Evolutionary conservation across 1,140 invertebrate genomes (phyloP).

Genomic region (Lepidurus arcticus): DNA sequence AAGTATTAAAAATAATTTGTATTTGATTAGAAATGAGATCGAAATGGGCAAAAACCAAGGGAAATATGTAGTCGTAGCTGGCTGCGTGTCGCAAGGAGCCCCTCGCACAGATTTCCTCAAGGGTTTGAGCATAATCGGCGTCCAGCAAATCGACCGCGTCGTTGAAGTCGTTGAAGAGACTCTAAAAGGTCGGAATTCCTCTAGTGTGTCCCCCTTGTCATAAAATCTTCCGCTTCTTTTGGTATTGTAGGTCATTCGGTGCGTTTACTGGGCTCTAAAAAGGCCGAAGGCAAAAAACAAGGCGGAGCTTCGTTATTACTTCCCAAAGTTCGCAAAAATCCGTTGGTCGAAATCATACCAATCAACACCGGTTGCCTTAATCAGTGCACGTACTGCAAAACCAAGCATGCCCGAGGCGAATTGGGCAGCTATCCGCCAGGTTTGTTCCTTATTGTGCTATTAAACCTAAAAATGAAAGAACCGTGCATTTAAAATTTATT

Average conservation of each 20-base stretch:
- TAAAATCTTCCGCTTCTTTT: neutral
- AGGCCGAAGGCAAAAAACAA: slow-evolving; percentile 68
- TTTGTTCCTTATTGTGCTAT: slow-evolving; percentile 34
- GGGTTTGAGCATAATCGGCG: slow-evolving; percentile 87
- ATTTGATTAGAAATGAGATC: slow-evolving; percentile 71
- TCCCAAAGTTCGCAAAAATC: slow-evolving; percentile 92
- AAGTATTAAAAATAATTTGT: neutral
- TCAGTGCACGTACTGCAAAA: slow-evolving; percentile 98
- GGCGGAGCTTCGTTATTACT: slow-evolving; percentile 79
- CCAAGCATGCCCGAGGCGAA: slow-evolving; percentile 93
- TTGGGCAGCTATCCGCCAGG: slow-evolving; percentile 82
- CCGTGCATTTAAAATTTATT: slow-evolving; percentile 30
- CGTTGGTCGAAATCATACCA: slow-evolving; percentile 93
- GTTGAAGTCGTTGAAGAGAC: slow-evolving; percentile 98
- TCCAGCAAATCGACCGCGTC: slow-evolving; percentile 96
- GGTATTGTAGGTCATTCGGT: slow-evolving; percentile 62
- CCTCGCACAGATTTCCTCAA: slow-evolving; percentile 65
- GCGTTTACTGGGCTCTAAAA: slow-evolving; percentile 68
- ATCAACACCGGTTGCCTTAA: slow-evolving; percentile 97
- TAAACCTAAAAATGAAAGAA: neutral
- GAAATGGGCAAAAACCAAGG: slow-evolving; percentile 64
- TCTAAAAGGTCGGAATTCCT: slow-evolving; percentile 62
- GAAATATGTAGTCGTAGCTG: slow-evolving; percentile 87
- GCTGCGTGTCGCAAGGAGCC: slow-evolving; percentile 90
- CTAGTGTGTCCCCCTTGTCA: neutral